These are phyloP conservation scores for Drepana arcuata DNA, from an alignment of 1,140 invertebrate species.

Conservation along the genomic window DNA sequence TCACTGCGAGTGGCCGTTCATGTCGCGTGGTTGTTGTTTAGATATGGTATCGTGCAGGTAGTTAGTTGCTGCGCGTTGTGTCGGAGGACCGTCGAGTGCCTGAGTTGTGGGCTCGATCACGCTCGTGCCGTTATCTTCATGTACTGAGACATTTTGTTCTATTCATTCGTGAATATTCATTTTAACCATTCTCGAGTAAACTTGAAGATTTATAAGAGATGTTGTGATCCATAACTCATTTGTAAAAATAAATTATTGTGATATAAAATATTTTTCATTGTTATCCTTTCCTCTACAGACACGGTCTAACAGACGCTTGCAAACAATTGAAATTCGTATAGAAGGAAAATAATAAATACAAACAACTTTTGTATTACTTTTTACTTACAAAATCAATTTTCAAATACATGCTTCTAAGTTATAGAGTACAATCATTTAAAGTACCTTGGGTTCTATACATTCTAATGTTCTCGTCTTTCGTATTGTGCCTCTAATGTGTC, in stretches of 20 bases:
- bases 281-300: no score
- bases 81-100: slow-evolving; percentile 4
- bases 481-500: no score
- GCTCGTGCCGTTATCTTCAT: slow-evolving; percentile 14
- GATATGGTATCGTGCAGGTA: slow-evolving; percentile 31
- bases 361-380: no score
- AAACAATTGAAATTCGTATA: no score
- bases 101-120: slow-evolving; percentile 27
- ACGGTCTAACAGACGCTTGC: no score
- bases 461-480: no score
- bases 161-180: slow-evolving; percentile 33
- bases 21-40: slow-evolving; percentile 51
- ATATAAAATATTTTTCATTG: slow-evolving; percentile 40
- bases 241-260: slow-evolving; percentile 72
- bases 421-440: no score
- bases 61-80: background rate
- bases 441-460: no score
- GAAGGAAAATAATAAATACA: no score
- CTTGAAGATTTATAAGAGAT: slow-evolving; percentile 51
- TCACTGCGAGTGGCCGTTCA: slow-evolving; percentile 46
- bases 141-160: no score
- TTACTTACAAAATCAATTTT: no score
- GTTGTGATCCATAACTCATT: slow-evolving; percentile 65
- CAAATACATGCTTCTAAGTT: no score
- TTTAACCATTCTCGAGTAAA: slow-evolving; percentile 42